Evolutionary conservation across 2,113 vertebrate species (phyloP).

Genomic region (Syrrhaptes paradoxus): DNA sequence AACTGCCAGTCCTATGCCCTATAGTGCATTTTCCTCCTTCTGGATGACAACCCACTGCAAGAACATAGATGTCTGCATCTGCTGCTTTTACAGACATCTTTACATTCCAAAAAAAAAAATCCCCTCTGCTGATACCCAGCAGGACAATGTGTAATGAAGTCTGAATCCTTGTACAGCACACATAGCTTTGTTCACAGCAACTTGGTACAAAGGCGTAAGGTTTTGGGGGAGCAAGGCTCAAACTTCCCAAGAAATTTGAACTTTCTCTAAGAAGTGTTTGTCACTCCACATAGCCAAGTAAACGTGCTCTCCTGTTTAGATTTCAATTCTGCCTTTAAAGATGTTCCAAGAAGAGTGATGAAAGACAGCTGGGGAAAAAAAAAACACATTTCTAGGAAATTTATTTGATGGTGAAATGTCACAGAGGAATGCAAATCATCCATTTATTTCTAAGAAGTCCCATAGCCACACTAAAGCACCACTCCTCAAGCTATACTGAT

Average conservation of each 20-base stretch:
- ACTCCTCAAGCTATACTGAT: background rate
- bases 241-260: background rate
- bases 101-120: background rate
- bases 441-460: background rate
- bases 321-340: slow-evolving; percentile 25
- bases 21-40: background rate
- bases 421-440: slow-evolving; percentile 9
- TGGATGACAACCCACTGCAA: background rate
- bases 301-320: background rate
- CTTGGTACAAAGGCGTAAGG: background rate
- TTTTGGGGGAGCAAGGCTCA: background rate
- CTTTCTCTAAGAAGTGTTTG: background rate
- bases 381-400: slow-evolving; percentile 19
- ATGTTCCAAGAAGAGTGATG: background rate
- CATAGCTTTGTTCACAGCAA: background rate
- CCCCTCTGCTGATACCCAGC: background rate
- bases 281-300: background rate
- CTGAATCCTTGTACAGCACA: background rate
- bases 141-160: background rate
- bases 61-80: background rate
- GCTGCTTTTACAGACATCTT: background rate
- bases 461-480: background rate
- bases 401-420: slow-evolving; percentile 12
- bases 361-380: slow-evolving; percentile 8
- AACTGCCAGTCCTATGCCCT: background rate